A percentile compares a stretch with the other conserved stretches of the same genome.
These are phyloP conservation scores for Catocala nupta DNA, from an alignment of 2,888 invertebrate genomes.

Conservation along the genomic window DNA sequence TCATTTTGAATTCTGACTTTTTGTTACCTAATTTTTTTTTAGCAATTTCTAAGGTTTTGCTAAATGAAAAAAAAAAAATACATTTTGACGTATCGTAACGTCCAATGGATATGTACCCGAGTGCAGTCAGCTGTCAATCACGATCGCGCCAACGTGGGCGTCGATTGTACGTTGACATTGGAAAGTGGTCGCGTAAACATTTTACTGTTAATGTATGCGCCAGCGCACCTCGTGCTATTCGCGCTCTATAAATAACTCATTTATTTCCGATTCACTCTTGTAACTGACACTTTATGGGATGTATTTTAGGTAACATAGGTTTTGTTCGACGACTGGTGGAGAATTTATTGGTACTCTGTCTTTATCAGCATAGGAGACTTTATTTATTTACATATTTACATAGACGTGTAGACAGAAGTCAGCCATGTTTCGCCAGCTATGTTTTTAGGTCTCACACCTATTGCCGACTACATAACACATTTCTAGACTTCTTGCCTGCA, in stretches of 20 bases:
- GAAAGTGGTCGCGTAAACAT: constrained; percentile 72
- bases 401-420: no score
- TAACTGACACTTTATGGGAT: constrained; percentile 11
- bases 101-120: constrained; percentile 58
- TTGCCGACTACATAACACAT: no score
- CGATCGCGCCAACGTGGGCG: constrained; percentile 67
- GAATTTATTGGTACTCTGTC: no score
- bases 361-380: no score
- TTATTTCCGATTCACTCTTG: constrained; percentile 17
- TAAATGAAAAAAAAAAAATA: no score
- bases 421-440: no score
- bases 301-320: constrained; percentile 9
- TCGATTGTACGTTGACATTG: constrained; percentile 74
- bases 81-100: constrained; percentile 31
- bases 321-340: neutral
- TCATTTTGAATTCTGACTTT: no score
- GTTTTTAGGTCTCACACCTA: no score
- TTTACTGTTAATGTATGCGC: constrained; percentile 61
- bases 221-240: constrained; percentile 16
- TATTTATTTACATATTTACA: no score
- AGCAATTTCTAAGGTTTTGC: no score
- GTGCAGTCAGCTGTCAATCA: constrained; percentile 74
- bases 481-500: no score
- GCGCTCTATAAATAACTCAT: constrained; percentile 26
- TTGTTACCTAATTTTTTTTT: no score